Evolutionary conservation across 2,888 invertebrate genomes (phyloP).

Genomic region (Drosophila pullipes): DNA sequence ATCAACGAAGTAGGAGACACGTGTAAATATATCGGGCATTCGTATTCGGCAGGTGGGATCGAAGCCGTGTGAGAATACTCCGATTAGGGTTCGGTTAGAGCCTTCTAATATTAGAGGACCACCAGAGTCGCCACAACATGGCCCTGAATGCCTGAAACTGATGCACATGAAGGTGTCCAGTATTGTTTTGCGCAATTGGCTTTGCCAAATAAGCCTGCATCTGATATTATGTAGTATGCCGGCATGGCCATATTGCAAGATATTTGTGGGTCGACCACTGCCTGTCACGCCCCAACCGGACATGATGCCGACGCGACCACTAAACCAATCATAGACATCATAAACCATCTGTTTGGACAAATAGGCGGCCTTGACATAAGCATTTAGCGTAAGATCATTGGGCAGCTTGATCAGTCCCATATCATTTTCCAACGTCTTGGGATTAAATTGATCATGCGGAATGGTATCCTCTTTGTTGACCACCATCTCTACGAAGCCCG

Average conservation of each 20-base stretch:
- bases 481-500: constrained; percentile 7
- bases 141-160: constrained; percentile 43
- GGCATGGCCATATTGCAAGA: constrained; percentile 41
- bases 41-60: constrained; percentile 42
- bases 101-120: constrained; percentile 59
- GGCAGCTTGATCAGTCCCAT: constrained; percentile 52
- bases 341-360: constrained; percentile 27
- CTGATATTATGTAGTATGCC: constrained; percentile 45
- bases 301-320: constrained; percentile 22
- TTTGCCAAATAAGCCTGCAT: constrained; percentile 48
- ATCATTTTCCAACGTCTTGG: constrained; percentile 38
- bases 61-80: constrained; percentile 65
- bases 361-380: constrained; percentile 24
- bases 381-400: constrained; percentile 18
- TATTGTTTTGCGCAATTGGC: constrained; percentile 32
- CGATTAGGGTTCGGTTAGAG: constrained; percentile 42
- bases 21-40: constrained; percentile 59
- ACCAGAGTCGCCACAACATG: constrained; percentile 64
- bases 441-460: constrained; percentile 41
- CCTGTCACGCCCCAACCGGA: constrained; percentile 64
- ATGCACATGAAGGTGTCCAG: constrained; percentile 50
- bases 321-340: neutral
- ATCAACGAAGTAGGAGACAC: constrained; percentile 45
- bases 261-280: constrained; percentile 7
- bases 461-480: constrained; percentile 20